Base-by-base conservation (phyloP, 2,113 vertebrate species). In the Riparia riparia region DNA sequence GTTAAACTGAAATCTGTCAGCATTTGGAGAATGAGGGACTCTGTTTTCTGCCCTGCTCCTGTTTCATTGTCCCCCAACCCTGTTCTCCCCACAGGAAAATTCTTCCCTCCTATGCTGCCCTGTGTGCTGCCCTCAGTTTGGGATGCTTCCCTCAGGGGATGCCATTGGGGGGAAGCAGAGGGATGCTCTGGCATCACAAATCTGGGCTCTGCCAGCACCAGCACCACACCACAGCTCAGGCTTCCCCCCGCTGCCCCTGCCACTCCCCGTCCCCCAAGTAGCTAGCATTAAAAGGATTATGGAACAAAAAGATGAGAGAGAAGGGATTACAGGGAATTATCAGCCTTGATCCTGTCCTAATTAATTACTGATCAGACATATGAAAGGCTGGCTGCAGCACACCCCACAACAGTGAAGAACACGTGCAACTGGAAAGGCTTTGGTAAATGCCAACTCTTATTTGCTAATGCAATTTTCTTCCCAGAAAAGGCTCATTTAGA, bases 281-380 rank as follows among this genome's bases (percentile, higher is more conserved):
- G 31, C 81, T 82, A 82, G 83, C 70, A 90, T 94, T 97, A 95
- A 96, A 96, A 92, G 78, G 97, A 97, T 97, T 97, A 97, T 10
- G 42, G 84, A 93, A 83, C 96, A 96, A 97, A 98, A 96, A 90
- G 71, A 95, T 96, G 88, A 83, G 87, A 96, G 90, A 79, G 89
- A 95, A 95, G 63, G 96, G 96, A 98, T 97, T 97, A 97, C 56
- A 76, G 95, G 53, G 96, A 70, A 95, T 97, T 96, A 97, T 94
- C 95, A 96, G 93, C 72, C 63, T 82, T 95, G 94, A 97, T 97
- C 86, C 96, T 50, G 72, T 96, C 94, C 93, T 97, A 97, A 97
- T 97, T 97, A 97, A 97, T 97, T 97, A 96, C 92, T 95, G 95
- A 95, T 96, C 95, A 94, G 94, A 95, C 44, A 90, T 53, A 76